These are phyloP conservation scores for Homarus americanus DNA, from an alignment of 1,140 invertebrate species.

Conservation along the genomic window DNA sequence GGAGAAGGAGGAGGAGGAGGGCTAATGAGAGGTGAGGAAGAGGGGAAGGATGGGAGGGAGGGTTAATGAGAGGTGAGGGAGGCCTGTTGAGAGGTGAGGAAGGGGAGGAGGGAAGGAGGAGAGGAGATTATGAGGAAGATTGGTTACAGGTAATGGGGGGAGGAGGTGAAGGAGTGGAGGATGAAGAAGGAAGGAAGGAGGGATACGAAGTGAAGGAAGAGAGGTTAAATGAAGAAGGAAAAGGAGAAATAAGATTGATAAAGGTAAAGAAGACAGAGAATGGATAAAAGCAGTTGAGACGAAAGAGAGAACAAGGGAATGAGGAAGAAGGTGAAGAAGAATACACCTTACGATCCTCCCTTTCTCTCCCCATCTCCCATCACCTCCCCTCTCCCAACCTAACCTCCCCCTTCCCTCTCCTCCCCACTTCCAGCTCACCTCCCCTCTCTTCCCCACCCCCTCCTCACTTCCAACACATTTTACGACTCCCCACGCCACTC, in stretches of 20 bases:
- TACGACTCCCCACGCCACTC: no score
- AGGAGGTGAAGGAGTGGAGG: background rate
- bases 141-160: background rate
- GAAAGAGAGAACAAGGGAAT: background rate
- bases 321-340: no score
- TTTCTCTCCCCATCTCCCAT: no score
- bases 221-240: background rate
- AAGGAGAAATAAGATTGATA: background rate
- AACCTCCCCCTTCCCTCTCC: no score
- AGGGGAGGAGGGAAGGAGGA: background rate
- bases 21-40: background rate
- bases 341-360: no score
- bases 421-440: no score
- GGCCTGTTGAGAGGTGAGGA: background rate
- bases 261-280: no score
- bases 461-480: no score
- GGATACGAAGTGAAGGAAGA: background rate
- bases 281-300: no score
- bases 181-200: background rate
- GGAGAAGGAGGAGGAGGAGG: background rate
- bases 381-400: no score
- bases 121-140: no score
- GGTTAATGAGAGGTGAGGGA: background rate
- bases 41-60: background rate
- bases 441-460: no score